Base-by-base conservation (phyloP, 2,113 vertebrate genomes). In the Cichladusa arquata region DNA sequence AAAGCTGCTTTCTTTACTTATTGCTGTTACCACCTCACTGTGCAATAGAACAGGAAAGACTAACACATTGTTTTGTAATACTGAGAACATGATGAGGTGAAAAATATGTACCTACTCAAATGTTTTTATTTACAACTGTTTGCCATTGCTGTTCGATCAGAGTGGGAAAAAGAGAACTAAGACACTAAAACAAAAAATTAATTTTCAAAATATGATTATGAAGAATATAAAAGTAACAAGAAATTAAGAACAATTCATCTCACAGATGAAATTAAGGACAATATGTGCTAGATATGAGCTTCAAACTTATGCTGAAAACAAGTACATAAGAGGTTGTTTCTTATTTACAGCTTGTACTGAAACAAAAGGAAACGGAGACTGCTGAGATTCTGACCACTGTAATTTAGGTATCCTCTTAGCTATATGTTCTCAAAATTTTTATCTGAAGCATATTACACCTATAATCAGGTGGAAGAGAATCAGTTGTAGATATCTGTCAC, bases 401-500 rank as follows among this genome's bases (percentile, higher is more conserved):
- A 48, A 42, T 76, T 58, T n/a, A 48, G 2, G 1, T 31, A 62
- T 40, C 77, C n/a, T 29, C 9, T 8, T 17, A 57, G 51, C 47
- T 73, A 1, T 40, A 28, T 17, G 19, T 18, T 54, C 23, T 73
- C 69, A 14, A 3, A 86, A 31, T n/a, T 15, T 24, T 57, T 64
- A 33, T 64, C 11, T 13, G 38, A 62, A 17, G 20, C 1, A 0
- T n/a, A 48, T 23, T 48, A 44, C 4, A 24, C 29, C 33, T 88
- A n/a, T 51, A 69, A 34, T 12, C 9, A 40, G 11, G 14, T 1
- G 0, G 38, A 81, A 61, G 22, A 69, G 14, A 88, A 88, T 40
- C 14, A 76, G 34, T 0, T 31, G 22, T 12, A 66, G 5, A 19
- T 12, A 45, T 2, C 64, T 44, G 12, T 33, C 36, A 51, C 0